Conservation (phyloP, 2,113 vertebrate genomes). For the Corynorhinus townsendii region DNA sequence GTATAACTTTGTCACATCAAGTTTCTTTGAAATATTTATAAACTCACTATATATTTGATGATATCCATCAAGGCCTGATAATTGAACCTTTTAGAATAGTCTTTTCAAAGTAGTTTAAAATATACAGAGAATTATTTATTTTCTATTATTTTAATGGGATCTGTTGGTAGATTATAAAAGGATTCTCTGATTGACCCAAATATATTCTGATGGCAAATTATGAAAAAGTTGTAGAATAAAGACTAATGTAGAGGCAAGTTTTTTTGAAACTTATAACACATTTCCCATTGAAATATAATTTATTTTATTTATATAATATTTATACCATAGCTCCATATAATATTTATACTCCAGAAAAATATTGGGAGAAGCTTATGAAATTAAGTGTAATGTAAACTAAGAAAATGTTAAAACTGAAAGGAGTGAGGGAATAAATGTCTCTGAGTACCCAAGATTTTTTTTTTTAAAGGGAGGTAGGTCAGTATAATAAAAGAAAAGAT, state of each 20-base stretch:
- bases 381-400: neutral
- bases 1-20: too few species aligned
- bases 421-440: neutral
- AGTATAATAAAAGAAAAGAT: neutral
- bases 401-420: neutral
- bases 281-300: neutral
- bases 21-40: too few species aligned
- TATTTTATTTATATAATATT: neutral
- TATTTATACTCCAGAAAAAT: neutral
- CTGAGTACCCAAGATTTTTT: neutral
- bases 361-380: neutral
- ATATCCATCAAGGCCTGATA: constrained; percentile 17
- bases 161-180: neutral
- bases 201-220: neutral
- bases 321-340: neutral
- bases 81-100: constrained; percentile 4
- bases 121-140: neutral
- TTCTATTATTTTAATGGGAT: neutral
- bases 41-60: too few species aligned
- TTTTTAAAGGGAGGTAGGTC: neutral
- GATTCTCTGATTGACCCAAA: neutral
- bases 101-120: neutral
- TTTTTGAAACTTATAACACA: neutral
- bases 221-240: neutral
- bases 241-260: neutral